Conservation (phyloP, 2,113 vertebrate species). For the Microcebus murinus region DNA sequence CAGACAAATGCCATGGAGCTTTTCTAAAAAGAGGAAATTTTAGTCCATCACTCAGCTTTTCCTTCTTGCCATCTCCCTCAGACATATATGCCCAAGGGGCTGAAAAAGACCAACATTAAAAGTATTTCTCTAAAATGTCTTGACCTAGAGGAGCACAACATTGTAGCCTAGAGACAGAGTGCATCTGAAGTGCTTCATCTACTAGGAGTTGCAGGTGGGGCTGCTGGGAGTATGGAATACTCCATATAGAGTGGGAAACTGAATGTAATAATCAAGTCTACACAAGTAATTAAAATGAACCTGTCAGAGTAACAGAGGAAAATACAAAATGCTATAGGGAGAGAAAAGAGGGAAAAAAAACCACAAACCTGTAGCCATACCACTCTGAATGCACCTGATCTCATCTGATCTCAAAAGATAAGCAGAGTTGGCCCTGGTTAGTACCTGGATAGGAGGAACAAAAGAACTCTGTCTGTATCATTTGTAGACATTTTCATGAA, state of each 20-base stretch:
- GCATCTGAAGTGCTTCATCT: neutral
- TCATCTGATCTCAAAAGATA: too few species aligned
- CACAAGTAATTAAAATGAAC: neutral
- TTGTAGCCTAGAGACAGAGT: neutral
- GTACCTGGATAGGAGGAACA: neutral
- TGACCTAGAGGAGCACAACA: neutral
- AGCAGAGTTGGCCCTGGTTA: too few species aligned
- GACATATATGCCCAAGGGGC: neutral
- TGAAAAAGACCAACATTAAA: neutral
- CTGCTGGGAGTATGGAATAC: neutral
- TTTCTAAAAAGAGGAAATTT: neutral
- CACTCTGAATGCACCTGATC: too few species aligned
- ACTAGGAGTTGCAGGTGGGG: too few species aligned
- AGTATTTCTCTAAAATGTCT: neutral
- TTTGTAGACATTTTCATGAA: constrained; percentile 5
- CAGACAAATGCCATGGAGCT: neutral
- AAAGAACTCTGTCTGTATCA: neutral
- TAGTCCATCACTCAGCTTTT: neutral
- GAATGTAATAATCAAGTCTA: neutral
- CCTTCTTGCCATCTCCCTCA: neutral
- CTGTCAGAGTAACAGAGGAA: neutral
- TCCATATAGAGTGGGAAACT: neutral
- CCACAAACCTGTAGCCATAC: too few species aligned
- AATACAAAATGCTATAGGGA: neutral
- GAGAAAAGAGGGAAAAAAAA: neutral